phyloP scores from a whole-genome alignment of 1,140 invertebrate species.

The Euglossa dilemma region DNA sequence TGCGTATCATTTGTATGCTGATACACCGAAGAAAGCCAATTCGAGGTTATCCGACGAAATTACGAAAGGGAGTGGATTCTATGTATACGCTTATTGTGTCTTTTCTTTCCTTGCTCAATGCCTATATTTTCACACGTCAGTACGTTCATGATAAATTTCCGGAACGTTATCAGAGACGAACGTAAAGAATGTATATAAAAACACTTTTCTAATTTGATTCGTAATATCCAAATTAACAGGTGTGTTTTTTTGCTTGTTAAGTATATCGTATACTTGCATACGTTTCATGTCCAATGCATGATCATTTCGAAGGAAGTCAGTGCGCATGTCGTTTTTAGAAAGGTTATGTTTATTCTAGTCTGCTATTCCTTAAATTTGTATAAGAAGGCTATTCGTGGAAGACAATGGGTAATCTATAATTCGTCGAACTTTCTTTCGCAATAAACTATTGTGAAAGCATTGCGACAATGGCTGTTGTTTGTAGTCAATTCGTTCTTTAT shows the following conservation, averaged over 20 bases:
- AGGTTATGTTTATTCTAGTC: background rate
- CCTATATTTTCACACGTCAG: background rate
- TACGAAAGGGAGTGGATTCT: constrained; percentile 20
- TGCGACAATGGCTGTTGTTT: background rate
- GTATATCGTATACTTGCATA: background rate
- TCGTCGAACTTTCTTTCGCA: background rate
- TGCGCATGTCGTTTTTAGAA: background rate
- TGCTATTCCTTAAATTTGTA: background rate
- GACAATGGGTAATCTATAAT: background rate
- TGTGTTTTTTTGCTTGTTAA: too few relatives aligned
- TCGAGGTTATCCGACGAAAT: constrained; percentile 59
- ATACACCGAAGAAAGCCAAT: constrained; percentile 47
- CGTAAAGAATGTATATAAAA: background rate
- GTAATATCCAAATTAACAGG: too few relatives aligned
- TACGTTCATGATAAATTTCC: constrained; percentile 1
- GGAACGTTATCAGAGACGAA: background rate
- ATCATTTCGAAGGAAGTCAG: too few relatives aligned
- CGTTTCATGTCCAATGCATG: too few relatives aligned
- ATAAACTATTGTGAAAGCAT: background rate
- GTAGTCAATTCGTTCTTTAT: background rate
- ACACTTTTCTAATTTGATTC: too few relatives aligned
- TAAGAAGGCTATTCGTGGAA: background rate
- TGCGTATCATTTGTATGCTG: constrained; percentile 35
- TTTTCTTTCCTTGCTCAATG: constrained; percentile 14
- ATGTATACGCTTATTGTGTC: background rate